These are phyloP conservation scores for Pygathrix nemaeus DNA, from an alignment of 2,113 vertebrate species.

Conservation along the genomic window DNA sequence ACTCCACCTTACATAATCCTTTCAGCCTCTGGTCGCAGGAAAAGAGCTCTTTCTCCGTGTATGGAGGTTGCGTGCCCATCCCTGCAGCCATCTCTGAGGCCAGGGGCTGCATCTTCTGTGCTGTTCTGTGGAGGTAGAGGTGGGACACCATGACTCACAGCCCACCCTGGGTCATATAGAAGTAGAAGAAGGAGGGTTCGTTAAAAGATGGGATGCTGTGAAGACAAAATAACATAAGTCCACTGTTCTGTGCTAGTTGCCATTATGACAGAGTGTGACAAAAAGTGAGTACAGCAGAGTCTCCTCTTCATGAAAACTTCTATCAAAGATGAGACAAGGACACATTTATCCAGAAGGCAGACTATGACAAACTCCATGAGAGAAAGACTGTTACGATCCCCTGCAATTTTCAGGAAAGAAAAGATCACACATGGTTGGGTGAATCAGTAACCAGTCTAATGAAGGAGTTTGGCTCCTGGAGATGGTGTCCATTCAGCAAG, in stretches of 20 bases:
- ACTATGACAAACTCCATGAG: neutral
- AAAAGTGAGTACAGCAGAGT: neutral
- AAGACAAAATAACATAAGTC: neutral
- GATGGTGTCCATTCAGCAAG: neutral
- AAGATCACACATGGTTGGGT: neutral
- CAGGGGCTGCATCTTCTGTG: neutral
- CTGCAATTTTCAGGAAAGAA: neutral
- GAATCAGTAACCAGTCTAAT: neutral
- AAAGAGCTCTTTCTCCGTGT: neutral
- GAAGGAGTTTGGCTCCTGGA: neutral
- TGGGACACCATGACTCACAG: neutral
- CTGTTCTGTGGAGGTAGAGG: neutral
- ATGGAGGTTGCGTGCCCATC: fast-evolving
- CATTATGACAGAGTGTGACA: neutral
- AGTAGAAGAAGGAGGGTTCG: neutral
- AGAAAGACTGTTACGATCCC: neutral
- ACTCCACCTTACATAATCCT: neutral
- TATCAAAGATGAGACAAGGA: neutral
- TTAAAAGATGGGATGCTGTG: neutral
- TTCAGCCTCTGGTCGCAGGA: neutral
- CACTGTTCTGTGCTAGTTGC: neutral
- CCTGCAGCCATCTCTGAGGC: neutral
- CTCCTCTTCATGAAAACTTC: neutral
- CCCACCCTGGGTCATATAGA: neutral
- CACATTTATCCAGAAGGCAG: neutral